These are phyloP conservation scores for Gallinago nigripennis DNA, from an alignment of 2,797 vertebrate species.

Conservation along the genomic window DNA sequence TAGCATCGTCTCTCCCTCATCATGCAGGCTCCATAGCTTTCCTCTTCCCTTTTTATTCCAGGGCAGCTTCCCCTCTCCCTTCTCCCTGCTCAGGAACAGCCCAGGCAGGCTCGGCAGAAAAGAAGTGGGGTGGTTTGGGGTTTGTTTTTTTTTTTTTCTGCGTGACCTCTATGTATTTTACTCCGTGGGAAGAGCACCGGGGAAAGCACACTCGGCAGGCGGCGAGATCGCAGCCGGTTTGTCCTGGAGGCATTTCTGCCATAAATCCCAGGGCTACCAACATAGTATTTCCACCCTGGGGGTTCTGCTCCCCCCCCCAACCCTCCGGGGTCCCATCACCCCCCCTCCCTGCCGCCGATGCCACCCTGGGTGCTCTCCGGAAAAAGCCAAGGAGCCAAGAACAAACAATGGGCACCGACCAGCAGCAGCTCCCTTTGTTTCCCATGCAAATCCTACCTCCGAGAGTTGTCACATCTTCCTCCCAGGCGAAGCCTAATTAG, in stretches of 20 bases:
- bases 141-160: conserved; percentile 10
- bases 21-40: conserved; percentile 49
- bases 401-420: conserved; percentile 22
- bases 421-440: conserved; percentile 79
- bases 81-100: conserved; percentile 11
- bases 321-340: background rate
- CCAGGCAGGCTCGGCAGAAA: background rate
- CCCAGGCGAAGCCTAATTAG: conserved; percentile 69
- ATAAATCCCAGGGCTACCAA: background rate
- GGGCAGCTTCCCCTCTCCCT: background rate
- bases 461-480: conserved; percentile 79
- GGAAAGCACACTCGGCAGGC: conserved; percentile 63
- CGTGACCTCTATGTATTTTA: conserved; percentile 73
- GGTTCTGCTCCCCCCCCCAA: background rate
- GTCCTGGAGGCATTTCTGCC: conserved; percentile 62
- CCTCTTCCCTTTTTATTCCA: background rate
- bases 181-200: conserved; percentile 45
- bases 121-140: background rate
- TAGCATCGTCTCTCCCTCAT: background rate
- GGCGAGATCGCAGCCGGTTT: background rate
- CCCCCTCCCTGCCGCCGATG: background rate
- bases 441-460: conserved; percentile 82
- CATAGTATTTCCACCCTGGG: background rate
- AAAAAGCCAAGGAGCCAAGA: background rate
- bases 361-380: conserved; percentile 39